Base-by-base conservation (phyloP, 2,797 vertebrate genomes). In the Danionella dracula region DNA sequence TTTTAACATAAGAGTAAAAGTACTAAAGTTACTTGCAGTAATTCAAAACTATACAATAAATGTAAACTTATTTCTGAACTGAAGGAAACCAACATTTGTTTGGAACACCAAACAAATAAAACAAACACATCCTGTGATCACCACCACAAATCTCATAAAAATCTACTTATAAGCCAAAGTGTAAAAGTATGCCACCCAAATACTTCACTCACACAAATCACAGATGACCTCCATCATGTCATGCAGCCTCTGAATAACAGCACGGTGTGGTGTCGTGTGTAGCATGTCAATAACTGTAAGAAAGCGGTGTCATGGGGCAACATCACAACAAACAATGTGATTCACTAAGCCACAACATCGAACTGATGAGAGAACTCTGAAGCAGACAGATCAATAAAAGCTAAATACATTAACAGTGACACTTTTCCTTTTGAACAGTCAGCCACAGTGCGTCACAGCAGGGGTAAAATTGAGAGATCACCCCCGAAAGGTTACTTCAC, bases 181-280 rank as follows among this genome's bases (percentile, higher is more conserved):
- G 46, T 46, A 60, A 54, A 27, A 27, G 46, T 3, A 27, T 42
- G 31, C 37, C 50, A 44, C 32, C 15, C 42, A 57, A 50, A 48
- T 66, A 65, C 58, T 71, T 57, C 34, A 54, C 34, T 44, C 70
- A 70, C 53, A 9, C 29, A 40, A 50, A 41, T 56, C 53, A 66
- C 72, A 68, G 31, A 78, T 74, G 62, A 70, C 20, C 19, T 58
- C 49, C 57, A 29, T 66, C 56, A 76, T 66, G 20, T 70, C 78
- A 79, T 79, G 76, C 78, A 76, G 64, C 61, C 59, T 60, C 32
- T 55, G 69, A 72, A 68, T 57, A 65, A 48, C 58, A 65, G 41
- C 40, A 60, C 71, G 54, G 50, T 72, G 50, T 57, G 56, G 41
- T 61, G 66, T 67, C 40, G 44, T 44, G 41, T 48, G 54, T 23